Percentiles rank a stretch among this genome's conserved stretches.
These are phyloP conservation scores for Oreohelix idahoensis DNA, from an alignment of 1,140 invertebrate species.

Conservation along the genomic window DNA sequence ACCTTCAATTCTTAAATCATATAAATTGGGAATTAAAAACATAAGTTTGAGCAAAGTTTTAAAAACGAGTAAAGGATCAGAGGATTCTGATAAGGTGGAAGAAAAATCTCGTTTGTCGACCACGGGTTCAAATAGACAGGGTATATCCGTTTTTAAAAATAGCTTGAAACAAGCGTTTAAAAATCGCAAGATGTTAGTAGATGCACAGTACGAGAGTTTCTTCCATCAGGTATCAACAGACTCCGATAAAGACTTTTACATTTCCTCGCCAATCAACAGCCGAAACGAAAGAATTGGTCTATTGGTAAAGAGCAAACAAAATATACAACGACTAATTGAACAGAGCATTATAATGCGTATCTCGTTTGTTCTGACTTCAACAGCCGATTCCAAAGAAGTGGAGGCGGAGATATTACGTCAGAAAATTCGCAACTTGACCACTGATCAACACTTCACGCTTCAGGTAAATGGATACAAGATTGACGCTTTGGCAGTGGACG, in stretches of 20 bases:
- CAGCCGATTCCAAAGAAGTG: conserved; percentile 32
- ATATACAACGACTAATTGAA: not conserved
- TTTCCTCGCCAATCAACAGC: not conserved
- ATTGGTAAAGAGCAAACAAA: not conserved
- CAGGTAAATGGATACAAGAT: conserved; percentile 57
- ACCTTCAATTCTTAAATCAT: no score
- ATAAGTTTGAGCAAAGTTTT: no score
- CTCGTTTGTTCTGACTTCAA: conserved; percentile 52
- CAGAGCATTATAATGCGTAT: conserved; percentile 33
- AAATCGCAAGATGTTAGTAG: not conserved
- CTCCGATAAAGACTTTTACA: not conserved
- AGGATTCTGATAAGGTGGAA: no score
- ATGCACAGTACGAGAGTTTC: not conserved
- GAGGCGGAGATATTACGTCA: conserved; percentile 45
- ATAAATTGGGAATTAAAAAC: no score
- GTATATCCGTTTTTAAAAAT: no score
- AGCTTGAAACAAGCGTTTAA: not conserved
- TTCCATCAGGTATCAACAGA: not conserved
- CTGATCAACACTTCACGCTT: conserved; percentile 52
- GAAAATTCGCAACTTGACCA: conserved; percentile 47
- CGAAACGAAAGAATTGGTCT: not conserved
- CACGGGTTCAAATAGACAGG: no score
- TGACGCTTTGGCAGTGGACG: conserved; percentile 40
- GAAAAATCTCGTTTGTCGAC: no score
- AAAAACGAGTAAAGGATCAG: no score